Percentiles rank a stretch among this genome's conserved stretches.
Evolutionary conservation across 2,797 vertebrate species (phyloP).

Genomic region (Tragelaphus oryx): DNA sequence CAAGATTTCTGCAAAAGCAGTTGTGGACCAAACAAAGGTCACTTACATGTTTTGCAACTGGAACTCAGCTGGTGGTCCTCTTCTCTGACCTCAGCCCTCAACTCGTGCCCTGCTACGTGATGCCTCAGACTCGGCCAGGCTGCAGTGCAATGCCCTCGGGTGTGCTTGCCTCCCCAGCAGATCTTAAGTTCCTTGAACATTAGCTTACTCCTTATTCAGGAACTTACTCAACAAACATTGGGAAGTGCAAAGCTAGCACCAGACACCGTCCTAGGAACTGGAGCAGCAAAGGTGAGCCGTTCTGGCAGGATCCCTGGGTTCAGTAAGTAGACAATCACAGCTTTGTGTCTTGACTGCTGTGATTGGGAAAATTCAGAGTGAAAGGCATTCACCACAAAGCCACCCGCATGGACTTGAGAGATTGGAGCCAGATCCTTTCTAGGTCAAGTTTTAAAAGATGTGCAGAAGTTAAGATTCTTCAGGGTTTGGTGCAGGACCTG

Average conservation of each 20-base stretch:
- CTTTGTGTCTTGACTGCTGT: not conserved
- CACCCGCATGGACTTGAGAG: accelerated
- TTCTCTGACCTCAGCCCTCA: too few species aligned
- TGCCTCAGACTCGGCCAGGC: accelerated
- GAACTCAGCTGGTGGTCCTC: accelerated
- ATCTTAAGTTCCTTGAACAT: too few species aligned
- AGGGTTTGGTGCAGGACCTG: not conserved
- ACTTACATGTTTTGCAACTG: accelerated
- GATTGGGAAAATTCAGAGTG: accelerated
- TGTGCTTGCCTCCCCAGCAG: not conserved
- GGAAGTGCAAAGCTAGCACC: not conserved
- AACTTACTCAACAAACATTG: too few species aligned
- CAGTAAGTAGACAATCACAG: accelerated
- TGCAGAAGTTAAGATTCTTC: too few species aligned
- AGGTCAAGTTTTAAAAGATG: not conserved
- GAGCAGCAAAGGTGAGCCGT: not conserved
- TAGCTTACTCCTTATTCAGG: not conserved
- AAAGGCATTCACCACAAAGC: accelerated
- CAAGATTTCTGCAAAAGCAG: not conserved
- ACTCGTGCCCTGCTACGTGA: accelerated
- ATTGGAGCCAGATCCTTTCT: accelerated
- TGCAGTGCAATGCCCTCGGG: too few species aligned
- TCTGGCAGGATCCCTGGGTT: not conserved
- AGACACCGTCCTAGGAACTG: not conserved
- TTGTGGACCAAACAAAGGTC: accelerated